These are phyloP conservation scores for Leucania comma DNA, from an alignment of 2,888 invertebrate genomes.

Conservation along the genomic window DNA sequence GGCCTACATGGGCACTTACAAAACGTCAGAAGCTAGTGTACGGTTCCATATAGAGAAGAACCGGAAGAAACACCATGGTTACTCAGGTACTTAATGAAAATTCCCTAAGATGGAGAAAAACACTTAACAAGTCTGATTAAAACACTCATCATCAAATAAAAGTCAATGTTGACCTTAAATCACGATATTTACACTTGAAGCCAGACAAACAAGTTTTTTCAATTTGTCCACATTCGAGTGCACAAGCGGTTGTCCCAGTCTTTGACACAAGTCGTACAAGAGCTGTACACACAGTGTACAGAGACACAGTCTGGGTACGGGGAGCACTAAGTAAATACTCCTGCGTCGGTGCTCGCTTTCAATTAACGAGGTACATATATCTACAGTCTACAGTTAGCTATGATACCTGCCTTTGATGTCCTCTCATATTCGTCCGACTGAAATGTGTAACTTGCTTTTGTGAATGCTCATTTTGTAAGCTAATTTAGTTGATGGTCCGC, in stretches of 20 bases:
- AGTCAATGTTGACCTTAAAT: conserved; percentile 26
- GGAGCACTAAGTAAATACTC: conserved; percentile 82
- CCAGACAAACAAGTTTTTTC: conserved; percentile 50
- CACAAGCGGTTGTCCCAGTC: conserved; percentile 66
- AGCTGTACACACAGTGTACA: conserved; percentile 71
- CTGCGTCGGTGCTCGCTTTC: conserved; percentile 79
- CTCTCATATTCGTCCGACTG: conserved; percentile 75
- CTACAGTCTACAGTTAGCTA: conserved; percentile 82
- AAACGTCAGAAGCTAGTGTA: no score
- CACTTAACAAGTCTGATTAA: conserved; percentile 11
- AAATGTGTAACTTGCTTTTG: conserved; percentile 75
- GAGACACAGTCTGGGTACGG: conserved; percentile 80
- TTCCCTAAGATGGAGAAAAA: background rate
- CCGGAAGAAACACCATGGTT: no score
- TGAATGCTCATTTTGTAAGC: conserved; percentile 61
- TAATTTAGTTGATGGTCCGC: conserved; percentile 57
- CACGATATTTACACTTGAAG: conserved; percentile 33
- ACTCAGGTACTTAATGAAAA: background rate
- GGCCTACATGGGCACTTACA: no score
- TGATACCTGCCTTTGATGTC: conserved; percentile 84
- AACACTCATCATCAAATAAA: conserved; percentile 20
- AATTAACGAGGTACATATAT: conserved; percentile 77
- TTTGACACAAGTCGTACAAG: conserved; percentile 83
- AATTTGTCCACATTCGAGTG: conserved; percentile 46
- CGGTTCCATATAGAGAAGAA: no score